phyloP scores from a whole-genome alignment of 2,888 invertebrate genomes.

The Xanthia togata region DNA sequence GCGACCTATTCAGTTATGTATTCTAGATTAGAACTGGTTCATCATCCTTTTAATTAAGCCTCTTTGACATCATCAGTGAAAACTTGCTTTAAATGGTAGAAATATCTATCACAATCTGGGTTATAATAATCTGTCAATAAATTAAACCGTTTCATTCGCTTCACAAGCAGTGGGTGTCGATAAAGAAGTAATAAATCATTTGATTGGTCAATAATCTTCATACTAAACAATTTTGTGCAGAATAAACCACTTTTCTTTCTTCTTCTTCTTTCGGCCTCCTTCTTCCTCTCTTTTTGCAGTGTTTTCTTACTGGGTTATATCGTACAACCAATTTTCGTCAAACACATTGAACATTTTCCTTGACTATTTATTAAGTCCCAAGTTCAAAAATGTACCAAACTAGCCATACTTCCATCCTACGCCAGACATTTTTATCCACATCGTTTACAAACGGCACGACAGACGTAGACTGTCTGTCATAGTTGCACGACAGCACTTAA shows the following conservation, averaged over 20 bases:
- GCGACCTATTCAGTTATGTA: constrained; percentile 39
- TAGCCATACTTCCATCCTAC: neutral
- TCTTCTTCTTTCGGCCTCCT: neutral
- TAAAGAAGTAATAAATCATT: constrained; percentile 17
- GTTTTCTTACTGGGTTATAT: neutral
- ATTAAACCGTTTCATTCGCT: constrained; percentile 11
- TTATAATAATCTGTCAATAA: constrained; percentile 8
- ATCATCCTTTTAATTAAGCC: constrained; percentile 26
- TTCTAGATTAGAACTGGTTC: constrained; percentile 29
- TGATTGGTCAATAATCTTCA: neutral
- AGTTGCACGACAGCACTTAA: constrained; percentile 39
- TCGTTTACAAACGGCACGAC: constrained; percentile 35
- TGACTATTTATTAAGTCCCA: neutral
- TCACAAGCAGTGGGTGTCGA: neutral
- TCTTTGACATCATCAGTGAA: constrained; percentile 12
- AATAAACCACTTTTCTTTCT: too few relatives aligned
- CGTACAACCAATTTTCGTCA: neutral
- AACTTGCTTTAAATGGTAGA: neutral
- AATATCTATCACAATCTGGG: neutral
- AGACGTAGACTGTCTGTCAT: constrained; percentile 31
- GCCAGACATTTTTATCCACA: constrained; percentile 30
- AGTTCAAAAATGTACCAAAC: neutral
- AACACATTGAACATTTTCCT: neutral
- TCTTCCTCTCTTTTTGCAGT: neutral
- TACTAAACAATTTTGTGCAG: too few relatives aligned